Base-by-base conservation (phyloP, 2,888 invertebrate genomes). In the Orthosia gothica region DNA sequence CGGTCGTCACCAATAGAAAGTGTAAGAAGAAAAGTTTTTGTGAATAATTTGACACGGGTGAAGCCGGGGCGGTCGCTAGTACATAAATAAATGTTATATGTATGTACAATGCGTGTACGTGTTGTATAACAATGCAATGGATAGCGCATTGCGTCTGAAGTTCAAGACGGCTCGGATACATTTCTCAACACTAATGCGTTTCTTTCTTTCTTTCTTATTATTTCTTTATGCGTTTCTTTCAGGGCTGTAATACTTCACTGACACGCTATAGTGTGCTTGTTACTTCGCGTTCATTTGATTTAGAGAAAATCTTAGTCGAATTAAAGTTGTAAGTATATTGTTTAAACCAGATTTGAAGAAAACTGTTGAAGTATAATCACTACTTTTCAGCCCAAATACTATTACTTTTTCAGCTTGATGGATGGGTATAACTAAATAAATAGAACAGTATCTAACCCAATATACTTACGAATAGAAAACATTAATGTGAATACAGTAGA, bases 161-260 rank as follows among this genome's bases (percentile, higher is more conserved):
- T 64, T 50, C 45, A 13, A 50, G 59, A 54, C 67, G 58, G 54
- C 26, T 16, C 64, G 54, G 55, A 76, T 67, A 73, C 64, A 78
- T 78, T 84, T 72, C 68, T 83, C 78, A 78, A 54, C 61, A 61
- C 72, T 75, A 84, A 83, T 83, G 81, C 77, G 23, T 72, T 74
- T 71, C 47, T 64, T 74, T 65, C 20, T 40, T 54, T 52, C 32
- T 52, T 61, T 20, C 58, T 65, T 49, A 49, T 20, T 65, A 59
- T 47, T 65, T 72, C 9, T 74, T 63, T 76, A 18, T 54, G n/a
- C n/a, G 32, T 71, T 66, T 32, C 66, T 68, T 69, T 61, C 57
- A 52, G n/a, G 26, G 20, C 52, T 66, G 62, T 68, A 65, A 83
- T 78, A 61, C 70, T 74, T 81, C 70, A 65, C 64, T 62, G 52